Percentiles rank a stretch among this genome's conserved stretches.
phyloP scores from a whole-genome alignment of 1,140 invertebrate species.

The Sinonovacula constricta region DNA sequence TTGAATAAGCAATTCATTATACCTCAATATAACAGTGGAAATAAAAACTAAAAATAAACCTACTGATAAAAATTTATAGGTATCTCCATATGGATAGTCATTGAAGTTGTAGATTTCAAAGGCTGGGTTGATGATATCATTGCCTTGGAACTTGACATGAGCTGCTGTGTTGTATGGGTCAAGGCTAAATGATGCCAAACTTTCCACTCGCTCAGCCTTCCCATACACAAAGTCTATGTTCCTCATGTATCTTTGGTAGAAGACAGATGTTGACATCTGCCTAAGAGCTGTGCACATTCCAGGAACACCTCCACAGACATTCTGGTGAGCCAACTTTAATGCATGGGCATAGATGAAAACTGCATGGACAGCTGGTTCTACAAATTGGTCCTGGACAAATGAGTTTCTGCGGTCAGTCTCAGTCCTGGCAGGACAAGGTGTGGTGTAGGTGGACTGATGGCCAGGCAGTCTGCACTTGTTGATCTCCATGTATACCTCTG shows the following conservation, averaged over 20 bases:
- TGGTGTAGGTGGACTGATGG: constrained; percentile 33
- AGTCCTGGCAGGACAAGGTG: constrained; percentile 25
- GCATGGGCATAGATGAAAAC: constrained; percentile 78
- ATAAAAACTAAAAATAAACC: too few relatives aligned
- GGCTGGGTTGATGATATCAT: constrained; percentile 66
- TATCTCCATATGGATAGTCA: constrained; percentile 54
- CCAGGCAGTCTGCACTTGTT: constrained; percentile 62
- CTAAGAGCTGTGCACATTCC: constrained; percentile 73
- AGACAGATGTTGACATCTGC: constrained; percentile 71
- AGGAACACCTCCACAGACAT: constrained; percentile 66
- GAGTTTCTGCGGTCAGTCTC: constrained; percentile 56
- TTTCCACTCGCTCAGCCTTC: constrained; percentile 68
- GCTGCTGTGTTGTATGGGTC: constrained; percentile 74
- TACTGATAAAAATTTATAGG: constrained; percentile 68
- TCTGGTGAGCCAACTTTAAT: constrained; percentile 75
- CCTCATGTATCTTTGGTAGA: constrained; percentile 76
- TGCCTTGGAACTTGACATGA: constrained; percentile 72
- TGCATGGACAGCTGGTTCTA: constrained; percentile 77
- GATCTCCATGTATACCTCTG: constrained; percentile 74
- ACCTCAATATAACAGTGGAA: too few relatives aligned
- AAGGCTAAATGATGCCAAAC: constrained; percentile 76
- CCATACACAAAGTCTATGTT: constrained; percentile 76
- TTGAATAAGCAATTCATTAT: too few relatives aligned
- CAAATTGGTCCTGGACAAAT: constrained; percentile 73
- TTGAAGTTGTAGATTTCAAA: constrained; percentile 75